Base-by-base conservation (phyloP, 1,140 invertebrate species). In the Eueides isabella region DNA sequence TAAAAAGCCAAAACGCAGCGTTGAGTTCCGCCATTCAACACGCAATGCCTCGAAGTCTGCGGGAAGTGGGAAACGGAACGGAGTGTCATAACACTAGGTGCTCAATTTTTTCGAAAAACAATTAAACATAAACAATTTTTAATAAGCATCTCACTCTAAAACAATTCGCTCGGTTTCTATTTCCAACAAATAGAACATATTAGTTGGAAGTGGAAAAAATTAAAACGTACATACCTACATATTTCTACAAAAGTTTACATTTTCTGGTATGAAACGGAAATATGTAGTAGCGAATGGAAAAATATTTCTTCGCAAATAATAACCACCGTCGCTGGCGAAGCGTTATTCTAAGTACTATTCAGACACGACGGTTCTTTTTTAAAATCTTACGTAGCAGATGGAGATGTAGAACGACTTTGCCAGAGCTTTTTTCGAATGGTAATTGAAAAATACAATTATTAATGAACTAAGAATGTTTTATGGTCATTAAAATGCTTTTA, bases 301-400 rank as follows among this genome's bases (percentile, higher is more conserved):
- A 55, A 55, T 55, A 23, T 55, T 55, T 12, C 19, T 26, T 9
- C 3, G 48, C 23, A 55, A 55, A 55, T 55, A 55, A 55, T 55
- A 55, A 55, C 19, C 23, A 4, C 23, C 23, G 44, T 11, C 44
- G 44, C 12, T 55, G 44, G 19, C 44, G 44, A 55, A 55, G 23
- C 48, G 48, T 55, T 55, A 55, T 55, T 55, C 48, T 55, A 55
- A 55, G 48, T 55, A 55, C 23, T 55, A 55, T 55, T 26, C 23
- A 55, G 19, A 55, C 0, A 55, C 48, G 23, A 26, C 2, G 0
- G 1, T 55, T 26, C 9, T 23, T 55, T 55, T 55, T 26, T 55
- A 5, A 14, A 26, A 55, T 55, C 48, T 55, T 55, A 55, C 19
- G 9, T 1, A 55, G 12, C 23, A 55, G 41, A 9, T 48, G 41